Evolutionary conservation across 2,797 vertebrate genomes (phyloP), one percentile per base, ranked within the genome.

Genomic region (Paguma larvata): DNA sequence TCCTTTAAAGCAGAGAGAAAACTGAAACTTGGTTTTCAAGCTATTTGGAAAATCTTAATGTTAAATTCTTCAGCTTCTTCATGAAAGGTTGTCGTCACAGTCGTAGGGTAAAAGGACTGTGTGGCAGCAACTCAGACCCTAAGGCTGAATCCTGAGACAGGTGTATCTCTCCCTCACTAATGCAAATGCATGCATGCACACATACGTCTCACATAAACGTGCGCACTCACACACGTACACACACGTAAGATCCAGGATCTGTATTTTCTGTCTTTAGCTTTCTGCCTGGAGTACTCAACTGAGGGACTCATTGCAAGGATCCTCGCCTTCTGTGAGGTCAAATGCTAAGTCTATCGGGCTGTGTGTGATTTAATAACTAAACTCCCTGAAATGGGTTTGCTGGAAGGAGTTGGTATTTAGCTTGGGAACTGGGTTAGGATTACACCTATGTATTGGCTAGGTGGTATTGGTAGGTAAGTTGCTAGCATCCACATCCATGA

Each of bases 181-280:
- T 30, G 34, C 8, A 48, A 3, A 0, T 6, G 15, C 10, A 14
- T 5, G 15, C 1, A 18, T 32, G 51, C 4, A 32, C 27, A 51
- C 14, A 14, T 32, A 32, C 38, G 27, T 53, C 51, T 53, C 16
- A 53, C 51, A 53, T 5, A 51, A 14, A 51, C 51, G 15, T 51
- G 13, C 48, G 4, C 48, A 15, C 48, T 6, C 70, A 73, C 70
- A 72, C 38, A 44, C 41, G 25, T 21, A 41, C 70, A 44, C 38
- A 25, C 70, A 41, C 38, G 13, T 21, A 72, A 91, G 34, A 56
- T 25, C 15, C 70, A 46, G 13, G 19, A 63, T 70, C 77, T 63
- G 21, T n/a, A 38, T 38, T n/a, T 59, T 46, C 59, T n/a, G 0
- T 13, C 62, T n/a, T 68, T 72, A 83, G 44, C 16, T 48, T n/a